A percentile compares a stretch with the other conserved stretches of the same genome.
phyloP scores from a whole-genome alignment of 2,797 vertebrate genomes.

The Cygnus olor region DNA sequence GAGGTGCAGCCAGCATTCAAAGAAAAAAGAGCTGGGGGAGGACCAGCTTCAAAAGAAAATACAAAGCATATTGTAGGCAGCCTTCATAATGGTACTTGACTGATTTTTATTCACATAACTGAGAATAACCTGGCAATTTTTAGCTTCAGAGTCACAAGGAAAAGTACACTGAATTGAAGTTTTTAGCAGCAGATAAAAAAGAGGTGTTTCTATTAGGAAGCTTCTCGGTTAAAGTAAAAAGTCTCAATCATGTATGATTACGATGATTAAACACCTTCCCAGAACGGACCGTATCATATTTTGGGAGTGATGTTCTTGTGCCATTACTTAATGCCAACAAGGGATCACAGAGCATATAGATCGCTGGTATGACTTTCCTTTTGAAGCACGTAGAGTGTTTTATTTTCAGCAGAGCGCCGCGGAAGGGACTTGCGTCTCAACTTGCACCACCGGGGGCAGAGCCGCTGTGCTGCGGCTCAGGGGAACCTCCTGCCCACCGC shows the following conservation, averaged over 20 bases:
- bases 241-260: not conserved
- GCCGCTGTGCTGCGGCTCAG: not conserved
- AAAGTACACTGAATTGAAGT: not conserved
- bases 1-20: not conserved
- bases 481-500: not conserved
- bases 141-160: not conserved
- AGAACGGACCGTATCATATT: not conserved
- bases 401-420: not conserved
- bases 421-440: not conserved
- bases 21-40: slow-evolving; percentile 6
- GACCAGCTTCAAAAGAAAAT: not conserved
- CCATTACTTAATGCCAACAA: not conserved
- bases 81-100: not conserved
- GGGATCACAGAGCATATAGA: not conserved
- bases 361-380: not conserved
- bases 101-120: slow-evolving; percentile 42
- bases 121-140: slow-evolving; percentile 35
- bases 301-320: not conserved
- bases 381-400: not conserved
- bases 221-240: not conserved
- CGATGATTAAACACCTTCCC: not conserved
- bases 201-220: not conserved
- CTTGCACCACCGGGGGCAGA: not conserved
- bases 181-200: not conserved
- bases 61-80: slow-evolving; percentile 40